These are phyloP conservation scores for Sarotherodon lohbergeri DNA, from an alignment of 2,113 vertebrate genomes.

Conservation along the genomic window DNA sequence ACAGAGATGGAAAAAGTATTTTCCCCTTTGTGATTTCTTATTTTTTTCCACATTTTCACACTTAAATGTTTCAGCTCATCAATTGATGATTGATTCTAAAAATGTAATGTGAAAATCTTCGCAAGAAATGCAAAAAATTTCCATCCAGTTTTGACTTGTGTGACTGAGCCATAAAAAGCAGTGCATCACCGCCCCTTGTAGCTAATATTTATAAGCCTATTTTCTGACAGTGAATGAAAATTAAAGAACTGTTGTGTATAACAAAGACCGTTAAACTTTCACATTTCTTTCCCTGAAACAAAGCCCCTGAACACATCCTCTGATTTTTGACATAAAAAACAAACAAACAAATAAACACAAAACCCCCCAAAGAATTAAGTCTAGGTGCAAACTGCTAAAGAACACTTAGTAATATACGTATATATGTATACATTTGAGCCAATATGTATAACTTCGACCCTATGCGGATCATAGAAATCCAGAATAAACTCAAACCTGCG, in stretches of 20 bases:
- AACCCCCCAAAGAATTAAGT: neutral
- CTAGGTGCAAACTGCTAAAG: neutral
- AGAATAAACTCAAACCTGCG: neutral
- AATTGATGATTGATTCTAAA: neutral
- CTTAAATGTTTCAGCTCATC: neutral
- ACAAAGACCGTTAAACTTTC: neutral
- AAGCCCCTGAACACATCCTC: neutral
- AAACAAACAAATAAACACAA: neutral
- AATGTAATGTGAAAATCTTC: accelerated
- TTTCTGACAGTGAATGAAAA: neutral
- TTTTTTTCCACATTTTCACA: neutral
- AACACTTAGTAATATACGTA: neutral
- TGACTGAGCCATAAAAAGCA: neutral
- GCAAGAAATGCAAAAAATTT: neutral
- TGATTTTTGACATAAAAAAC: neutral
- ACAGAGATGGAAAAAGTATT: neutral
- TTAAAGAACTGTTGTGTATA: neutral
- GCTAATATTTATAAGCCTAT: neutral
- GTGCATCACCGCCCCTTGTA: neutral
- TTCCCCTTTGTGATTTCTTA: neutral
- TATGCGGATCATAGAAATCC: neutral
- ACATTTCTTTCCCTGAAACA: too few species aligned
- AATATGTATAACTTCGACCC: neutral
- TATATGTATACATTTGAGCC: neutral
- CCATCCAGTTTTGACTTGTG: neutral